Evolutionary conservation across 2,113 vertebrate species (phyloP), one percentile per base, ranked within the genome.

Genomic region (Malurus elegans): DNA sequence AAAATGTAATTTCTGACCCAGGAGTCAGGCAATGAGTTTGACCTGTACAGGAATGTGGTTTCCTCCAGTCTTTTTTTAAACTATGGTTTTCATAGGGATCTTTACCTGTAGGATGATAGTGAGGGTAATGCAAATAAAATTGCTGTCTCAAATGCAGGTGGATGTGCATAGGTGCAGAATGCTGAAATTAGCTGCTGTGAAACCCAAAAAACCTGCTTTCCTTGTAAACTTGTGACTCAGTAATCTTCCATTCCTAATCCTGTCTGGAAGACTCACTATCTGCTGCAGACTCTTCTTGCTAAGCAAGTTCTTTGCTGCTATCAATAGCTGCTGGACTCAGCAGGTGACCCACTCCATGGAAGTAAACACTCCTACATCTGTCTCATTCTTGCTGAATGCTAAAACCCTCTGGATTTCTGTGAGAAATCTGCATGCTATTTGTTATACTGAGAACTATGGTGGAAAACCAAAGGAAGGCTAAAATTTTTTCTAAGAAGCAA

Each of bases 21-120:
- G 42, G 38, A 76, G 32, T 4, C 74, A 26, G 50, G 19, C 56
- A 80, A 84, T 71, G 60, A 44, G 29, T 94, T 90, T 93, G 79
- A 90, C 47, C 38, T 62, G 32, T 38, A 64, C 0, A 0, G 10
- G 32, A 76, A 8, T 14, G 29, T 0, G 54, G 0, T 60, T 38
- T 90, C 36, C 26, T 8, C 13, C 54, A 18, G 44, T 8, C 3
- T 29, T 79, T 44, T 89, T 71, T 70, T 53, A 6, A 4, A 5
- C 14, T 51, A 4, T 3, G 1, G 48, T 78, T 86, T 93, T 32
- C 34, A 65, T 69, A 18, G 34, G 34, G 21, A 50, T 72, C 12
- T 90, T 28, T n/a, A 79, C 16, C 12, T 47, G 25, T 24, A 23
- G 19, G 40, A 19, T 91, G 71, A 71, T 36, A 53, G 4, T 1